These are phyloP conservation scores for Venustaconcha ellipsiformis DNA, from an alignment of 1,140 invertebrate genomes.

Conservation along the genomic window DNA sequence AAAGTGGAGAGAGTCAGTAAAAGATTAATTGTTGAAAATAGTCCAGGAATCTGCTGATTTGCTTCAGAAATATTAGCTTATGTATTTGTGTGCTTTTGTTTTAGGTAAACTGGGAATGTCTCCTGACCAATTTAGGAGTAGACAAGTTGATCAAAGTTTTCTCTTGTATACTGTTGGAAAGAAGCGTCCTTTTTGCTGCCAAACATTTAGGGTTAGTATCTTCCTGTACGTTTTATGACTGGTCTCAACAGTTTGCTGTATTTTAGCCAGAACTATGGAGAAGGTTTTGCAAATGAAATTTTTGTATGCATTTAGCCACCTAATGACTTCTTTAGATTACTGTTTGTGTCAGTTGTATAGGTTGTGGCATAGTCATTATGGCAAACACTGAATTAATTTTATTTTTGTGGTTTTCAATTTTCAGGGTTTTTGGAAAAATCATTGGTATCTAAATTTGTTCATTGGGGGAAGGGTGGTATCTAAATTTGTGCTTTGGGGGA, in stretches of 20 bases:
- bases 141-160: conserved; percentile 78
- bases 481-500: no score
- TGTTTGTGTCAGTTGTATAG: conserved; percentile 9
- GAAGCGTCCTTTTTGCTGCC: conserved; percentile 80
- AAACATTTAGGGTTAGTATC: conserved; percentile 75
- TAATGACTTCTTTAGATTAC: neutral
- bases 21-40: no score
- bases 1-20: no score
- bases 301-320: no score
- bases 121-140: conserved; percentile 76
- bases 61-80: neutral
- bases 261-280: no score
- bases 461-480: no score
- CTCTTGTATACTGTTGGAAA: conserved; percentile 79
- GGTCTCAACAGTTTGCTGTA: neutral
- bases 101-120: conserved; percentile 61
- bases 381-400: neutral
- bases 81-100: conserved; percentile 14
- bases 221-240: neutral
- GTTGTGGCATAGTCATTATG: conserved; percentile 27
- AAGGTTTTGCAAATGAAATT: no score
- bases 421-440: neutral
- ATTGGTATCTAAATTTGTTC: no score
- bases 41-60: no score
- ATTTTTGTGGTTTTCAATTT: no score